phyloP scores from a whole-genome alignment of 92 coral and sea anemone genomes.

The Bergia sp. region DNA sequence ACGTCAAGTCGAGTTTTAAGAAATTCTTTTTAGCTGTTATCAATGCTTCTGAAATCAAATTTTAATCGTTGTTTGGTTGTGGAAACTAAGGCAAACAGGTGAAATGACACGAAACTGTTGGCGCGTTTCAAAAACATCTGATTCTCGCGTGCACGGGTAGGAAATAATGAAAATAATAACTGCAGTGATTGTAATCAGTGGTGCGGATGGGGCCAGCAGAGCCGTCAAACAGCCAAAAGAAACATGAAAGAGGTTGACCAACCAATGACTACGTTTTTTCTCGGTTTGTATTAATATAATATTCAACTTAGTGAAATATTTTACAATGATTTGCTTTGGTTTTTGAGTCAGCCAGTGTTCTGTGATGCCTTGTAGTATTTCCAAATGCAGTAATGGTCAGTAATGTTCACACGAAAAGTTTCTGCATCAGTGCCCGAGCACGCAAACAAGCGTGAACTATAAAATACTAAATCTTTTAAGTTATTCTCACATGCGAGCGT shows the following conservation, averaged over 20 bases:
- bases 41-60: slow-evolving; percentile 81
- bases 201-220: background rate
- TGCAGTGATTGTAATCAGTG: background rate
- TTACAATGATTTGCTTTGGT: background rate
- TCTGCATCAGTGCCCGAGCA: slow-evolving; percentile 43
- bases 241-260: background rate
- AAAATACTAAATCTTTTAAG: slow-evolving; percentile 18
- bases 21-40: slow-evolving; percentile 87
- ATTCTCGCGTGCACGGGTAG: slow-evolving; percentile 29
- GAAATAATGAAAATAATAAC: background rate
- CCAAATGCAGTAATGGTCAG: slow-evolving; percentile 12
- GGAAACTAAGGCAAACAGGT: slow-evolving; percentile 80
- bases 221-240: background rate
- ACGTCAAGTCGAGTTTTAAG: slow-evolving; percentile 41
- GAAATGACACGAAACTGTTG: slow-evolving; percentile 60
- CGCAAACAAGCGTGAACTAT: slow-evolving; percentile 41
- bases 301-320: too few relatives aligned
- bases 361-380: background rate
- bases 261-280: background rate
- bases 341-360: background rate
- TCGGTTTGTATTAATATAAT: background rate
- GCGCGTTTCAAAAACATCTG: slow-evolving; percentile 69
- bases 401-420: background rate
- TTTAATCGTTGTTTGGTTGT: slow-evolving; percentile 72
- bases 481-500: background rate